Evolutionary conservation across 2,888 invertebrate species (phyloP), one percentile per base, ranked within the genome.

Genomic region (Proisotoma minuta): DNA sequence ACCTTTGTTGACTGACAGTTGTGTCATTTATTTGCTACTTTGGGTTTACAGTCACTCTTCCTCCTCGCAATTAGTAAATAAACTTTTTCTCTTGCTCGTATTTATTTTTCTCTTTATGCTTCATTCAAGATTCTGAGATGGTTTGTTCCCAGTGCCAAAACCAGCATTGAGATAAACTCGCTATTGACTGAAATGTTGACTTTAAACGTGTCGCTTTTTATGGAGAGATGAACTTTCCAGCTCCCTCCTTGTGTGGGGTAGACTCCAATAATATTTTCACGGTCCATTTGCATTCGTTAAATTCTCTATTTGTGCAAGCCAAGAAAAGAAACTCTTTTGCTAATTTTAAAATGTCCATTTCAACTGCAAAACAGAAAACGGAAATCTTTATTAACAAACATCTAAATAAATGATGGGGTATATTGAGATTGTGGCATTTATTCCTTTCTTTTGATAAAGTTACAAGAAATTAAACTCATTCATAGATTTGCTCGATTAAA

Each of bases 1-100:
- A 5, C 18, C 43, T 18, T 43, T n/a, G 43, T 20, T 43, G 43
- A 43, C 43, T 43, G 43, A 43, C 43, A 43, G 18, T n/a, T 20
- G 18, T 43, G 43, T 43, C 43, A 43, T 43, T 43, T 43, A 43
- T 43, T 43, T 43, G 43, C 43, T 43, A 43, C 15, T 43, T 15
- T 43, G 20, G 43, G 18, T 43, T 43, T 43, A 43, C 20, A 43
- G 43, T 43, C 43, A 43, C 43, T 43, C 56, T n/a, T 29, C 28
- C 24, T 40, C 18, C 39, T 40, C 29, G 27, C 54, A 12, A 29
- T 23, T 43, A 52, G 39, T 52, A 43, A 52, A 52, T 48, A 48
- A 43, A 43, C 43, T 43, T 43, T 43, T 43, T 43, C 43, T n/a
- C 43, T 18, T 15, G 43, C 20, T 43, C 18, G 18, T 5, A 12